Evolutionary conservation across 2,888 invertebrate genomes (phyloP), one percentile per base, ranked within the genome.

Genomic region (Crocallis elinguaria): DNA sequence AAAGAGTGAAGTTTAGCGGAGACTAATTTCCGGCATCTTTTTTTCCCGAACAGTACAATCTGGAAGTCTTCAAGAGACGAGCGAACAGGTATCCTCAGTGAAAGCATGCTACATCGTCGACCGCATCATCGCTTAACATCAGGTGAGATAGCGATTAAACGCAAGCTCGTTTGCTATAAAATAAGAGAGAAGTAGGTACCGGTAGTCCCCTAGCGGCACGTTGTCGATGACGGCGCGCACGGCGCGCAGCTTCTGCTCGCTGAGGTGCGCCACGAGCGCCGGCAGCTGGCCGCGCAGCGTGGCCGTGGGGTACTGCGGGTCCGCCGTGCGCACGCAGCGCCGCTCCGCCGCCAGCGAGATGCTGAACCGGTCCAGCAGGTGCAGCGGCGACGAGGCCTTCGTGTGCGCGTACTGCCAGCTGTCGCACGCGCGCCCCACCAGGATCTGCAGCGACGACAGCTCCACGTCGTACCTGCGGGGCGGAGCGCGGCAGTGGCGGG

Each of bases 371-470:
- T 97, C 97, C 25, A 99, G 89, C 19, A 98, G 93, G 75, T 98
- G 98, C 65, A 98, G 90, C 41, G 94, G 94, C 0, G 98, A 98
- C 8, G 96, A 95, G 29, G 95, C 95, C 79, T 96, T 95, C 14
- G 95, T 93, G 71, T 97, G 95, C 1, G 97, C 97, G 75, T 96
- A 96, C 70, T 96, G 95, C 96, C 97, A 98, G 83, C 97, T 96
- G 77, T 98, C 98, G 60, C 95, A 95, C 25, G 95, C 96, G 78
- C 95, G 95, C 0, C 98, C 98, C 39, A 98, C 96, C 63, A 99
- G 86, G 43, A 98, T 95, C 88, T 98, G 97, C 64, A 95, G 85
- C 70, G 97, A 97, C 42, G 95, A 95, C 64, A 98, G 89, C 77
- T 96, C 96, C 38, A 98, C 93, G 30, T 93, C 93, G 73, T 95